A percentile compares a stretch with the other conserved stretches of the same genome.
Conservation (phyloP, 2,888 invertebrate species). For the Periphyllus acericola region DNA sequence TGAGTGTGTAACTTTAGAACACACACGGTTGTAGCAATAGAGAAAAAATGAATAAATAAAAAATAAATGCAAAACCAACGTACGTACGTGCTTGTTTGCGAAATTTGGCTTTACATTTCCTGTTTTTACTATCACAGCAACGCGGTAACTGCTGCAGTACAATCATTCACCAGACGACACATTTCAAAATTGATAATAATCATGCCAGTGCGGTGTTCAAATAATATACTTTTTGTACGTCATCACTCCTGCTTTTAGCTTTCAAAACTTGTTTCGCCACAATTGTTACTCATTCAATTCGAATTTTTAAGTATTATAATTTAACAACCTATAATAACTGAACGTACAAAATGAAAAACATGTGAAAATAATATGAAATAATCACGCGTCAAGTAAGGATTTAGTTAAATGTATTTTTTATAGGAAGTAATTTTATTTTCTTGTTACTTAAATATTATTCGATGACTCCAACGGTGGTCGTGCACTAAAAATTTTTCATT, state of each 20-base stretch:
- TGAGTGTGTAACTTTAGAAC: constrained; percentile 16
- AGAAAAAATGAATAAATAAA: not conserved
- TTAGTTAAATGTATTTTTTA: not conserved
- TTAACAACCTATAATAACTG: too few species aligned
- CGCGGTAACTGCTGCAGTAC: not conserved
- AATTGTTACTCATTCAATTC: too few species aligned
- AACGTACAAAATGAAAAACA: not conserved
- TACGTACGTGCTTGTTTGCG: constrained; percentile 14
- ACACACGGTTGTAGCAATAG: constrained; percentile 19
- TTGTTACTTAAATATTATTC: not conserved
- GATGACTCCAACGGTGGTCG: not conserved
- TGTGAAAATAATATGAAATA: not conserved
- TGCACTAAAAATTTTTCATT: not conserved
- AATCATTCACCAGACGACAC: not conserved
- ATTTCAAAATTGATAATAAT: not conserved
- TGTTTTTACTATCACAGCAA: not conserved
- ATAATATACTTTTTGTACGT: not conserved
- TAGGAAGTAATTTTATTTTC: not conserved
- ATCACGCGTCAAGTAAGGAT: not conserved
- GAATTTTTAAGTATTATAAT: too few species aligned
- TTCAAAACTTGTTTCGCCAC: too few species aligned
- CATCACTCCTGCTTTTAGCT: too few species aligned
- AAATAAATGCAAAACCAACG: not conserved
- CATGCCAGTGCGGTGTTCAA: not conserved
- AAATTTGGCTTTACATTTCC: constrained; percentile 26